Conservation (phyloP, 2,888 invertebrate species). For the Acanthoscelides obtectus region DNA sequence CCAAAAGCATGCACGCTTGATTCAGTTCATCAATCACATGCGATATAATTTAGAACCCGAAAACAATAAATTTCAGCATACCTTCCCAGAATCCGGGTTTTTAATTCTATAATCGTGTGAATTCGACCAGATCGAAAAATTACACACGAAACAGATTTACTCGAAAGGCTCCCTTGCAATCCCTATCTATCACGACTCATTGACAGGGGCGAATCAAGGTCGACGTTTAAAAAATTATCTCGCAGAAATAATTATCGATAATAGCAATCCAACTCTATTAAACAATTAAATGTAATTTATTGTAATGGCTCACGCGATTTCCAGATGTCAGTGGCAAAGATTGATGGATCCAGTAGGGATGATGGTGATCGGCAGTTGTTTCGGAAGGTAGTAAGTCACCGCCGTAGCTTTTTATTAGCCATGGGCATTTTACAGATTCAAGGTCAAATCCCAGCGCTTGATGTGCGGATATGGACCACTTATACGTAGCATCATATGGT, state of each 20-base stretch:
- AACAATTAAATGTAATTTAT: conserved; percentile 46
- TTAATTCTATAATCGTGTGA: conserved; percentile 2
- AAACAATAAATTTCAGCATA: not conserved
- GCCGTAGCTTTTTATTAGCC: not conserved
- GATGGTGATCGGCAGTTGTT: conserved; percentile 1
- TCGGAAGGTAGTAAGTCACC: not conserved
- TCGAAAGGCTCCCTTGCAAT: conserved; percentile 14
- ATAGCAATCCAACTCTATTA: conserved; percentile 39
- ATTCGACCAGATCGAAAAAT: not conserved
- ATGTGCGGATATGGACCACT: no score
- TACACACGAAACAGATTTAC: not conserved
- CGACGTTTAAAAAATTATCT: conserved; percentile 35
- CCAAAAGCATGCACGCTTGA: no score
- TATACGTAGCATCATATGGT: no score
- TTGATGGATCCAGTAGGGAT: conserved; percentile 37
- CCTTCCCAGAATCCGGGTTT: not conserved
- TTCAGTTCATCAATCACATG: not conserved
- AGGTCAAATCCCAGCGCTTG: not conserved
- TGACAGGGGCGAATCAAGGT: conserved; percentile 43
- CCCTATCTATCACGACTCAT: conserved; percentile 42
- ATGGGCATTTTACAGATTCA: not conserved
- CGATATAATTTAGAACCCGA: not conserved
- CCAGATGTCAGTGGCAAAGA: conserved; percentile 37
- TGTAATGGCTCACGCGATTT: conserved; percentile 42
- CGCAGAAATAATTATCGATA: conserved; percentile 33